Conservation (phyloP, 2,888 invertebrate genomes). For the Oligia strigilis region DNA sequence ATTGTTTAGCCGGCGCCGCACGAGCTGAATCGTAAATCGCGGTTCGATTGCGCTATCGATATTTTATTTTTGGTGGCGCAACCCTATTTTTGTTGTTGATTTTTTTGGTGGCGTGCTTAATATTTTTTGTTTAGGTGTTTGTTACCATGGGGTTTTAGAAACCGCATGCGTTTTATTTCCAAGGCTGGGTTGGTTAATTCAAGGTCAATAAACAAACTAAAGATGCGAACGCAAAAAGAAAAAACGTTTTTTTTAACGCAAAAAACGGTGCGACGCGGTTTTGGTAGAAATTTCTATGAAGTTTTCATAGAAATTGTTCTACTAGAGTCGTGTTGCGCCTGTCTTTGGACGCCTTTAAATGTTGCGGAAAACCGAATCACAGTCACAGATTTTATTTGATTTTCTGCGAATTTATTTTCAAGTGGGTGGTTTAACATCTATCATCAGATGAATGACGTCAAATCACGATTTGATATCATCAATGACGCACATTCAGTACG, state of each 20-base stretch:
- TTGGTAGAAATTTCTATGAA: neutral
- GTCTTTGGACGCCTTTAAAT: neutral
- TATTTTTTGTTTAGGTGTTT: slow-evolving; percentile 35
- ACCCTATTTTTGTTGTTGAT: slow-evolving; percentile 44
- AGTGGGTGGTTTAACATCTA: slow-evolving; percentile 31
- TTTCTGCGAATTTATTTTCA: slow-evolving; percentile 27
- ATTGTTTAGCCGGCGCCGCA: slow-evolving; percentile 78
- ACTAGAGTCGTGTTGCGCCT: neutral
- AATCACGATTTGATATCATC: slow-evolving; percentile 20
- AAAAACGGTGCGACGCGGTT: neutral
- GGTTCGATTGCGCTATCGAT: slow-evolving; percentile 72
- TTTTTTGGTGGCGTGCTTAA: slow-evolving; percentile 13
- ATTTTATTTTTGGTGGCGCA: slow-evolving; percentile 59
- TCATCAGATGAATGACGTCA: slow-evolving; percentile 34
- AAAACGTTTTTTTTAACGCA: neutral
- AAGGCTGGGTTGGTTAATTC: neutral
- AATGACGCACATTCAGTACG: slow-evolving; percentile 39
- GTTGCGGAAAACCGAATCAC: neutral
- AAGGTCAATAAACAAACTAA: neutral
- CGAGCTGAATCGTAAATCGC: slow-evolving; percentile 81
- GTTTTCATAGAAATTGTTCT: neutral
- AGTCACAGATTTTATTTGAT: neutral
- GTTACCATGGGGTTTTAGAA: slow-evolving; percentile 33
- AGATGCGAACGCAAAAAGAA: no score
- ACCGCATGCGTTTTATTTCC: neutral